A percentile compares a stretch with the other conserved stretches of the same genome.
Conservation (phyloP, 2,888 invertebrate species). For the Nephrotoma flavescens region DNA sequence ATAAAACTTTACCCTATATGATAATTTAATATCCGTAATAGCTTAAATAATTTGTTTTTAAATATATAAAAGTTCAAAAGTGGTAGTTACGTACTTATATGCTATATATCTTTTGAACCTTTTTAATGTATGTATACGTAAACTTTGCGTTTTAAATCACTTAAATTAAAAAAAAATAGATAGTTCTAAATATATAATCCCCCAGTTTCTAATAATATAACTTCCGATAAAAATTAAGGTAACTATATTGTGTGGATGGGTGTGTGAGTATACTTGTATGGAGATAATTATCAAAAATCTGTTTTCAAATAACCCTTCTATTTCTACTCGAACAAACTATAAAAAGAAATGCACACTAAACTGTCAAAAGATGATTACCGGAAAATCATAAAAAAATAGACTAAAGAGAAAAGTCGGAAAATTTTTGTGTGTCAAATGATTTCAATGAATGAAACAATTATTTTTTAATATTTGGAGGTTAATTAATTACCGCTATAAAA, state of each 20-base stretch:
- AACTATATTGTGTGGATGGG: neutral
- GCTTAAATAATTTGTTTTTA: neutral
- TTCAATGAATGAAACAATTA: neutral
- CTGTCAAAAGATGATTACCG: neutral
- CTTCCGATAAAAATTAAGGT: neutral
- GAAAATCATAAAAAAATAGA: neutral
- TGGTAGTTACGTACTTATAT: neutral
- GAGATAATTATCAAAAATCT: neutral
- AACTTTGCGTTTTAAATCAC: neutral
- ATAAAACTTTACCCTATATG: neutral
- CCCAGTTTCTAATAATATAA: neutral
- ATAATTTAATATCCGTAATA: neutral
- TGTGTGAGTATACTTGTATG: neutral
- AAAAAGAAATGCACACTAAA: neutral
- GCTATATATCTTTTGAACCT: neutral
- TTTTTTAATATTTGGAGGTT: neutral
- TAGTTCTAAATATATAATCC: neutral
- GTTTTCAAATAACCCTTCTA: neutral
- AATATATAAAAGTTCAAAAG: neutral
- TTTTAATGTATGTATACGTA: neutral
- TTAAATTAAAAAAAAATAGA: neutral
- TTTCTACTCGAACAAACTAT: neutral
- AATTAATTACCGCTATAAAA: neutral
- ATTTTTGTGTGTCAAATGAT: neutral
- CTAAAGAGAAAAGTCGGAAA: neutral